Evolutionary conservation across 2,797 vertebrate genomes (phyloP).

Genomic region (Limnodromus scolopaceus): DNA sequence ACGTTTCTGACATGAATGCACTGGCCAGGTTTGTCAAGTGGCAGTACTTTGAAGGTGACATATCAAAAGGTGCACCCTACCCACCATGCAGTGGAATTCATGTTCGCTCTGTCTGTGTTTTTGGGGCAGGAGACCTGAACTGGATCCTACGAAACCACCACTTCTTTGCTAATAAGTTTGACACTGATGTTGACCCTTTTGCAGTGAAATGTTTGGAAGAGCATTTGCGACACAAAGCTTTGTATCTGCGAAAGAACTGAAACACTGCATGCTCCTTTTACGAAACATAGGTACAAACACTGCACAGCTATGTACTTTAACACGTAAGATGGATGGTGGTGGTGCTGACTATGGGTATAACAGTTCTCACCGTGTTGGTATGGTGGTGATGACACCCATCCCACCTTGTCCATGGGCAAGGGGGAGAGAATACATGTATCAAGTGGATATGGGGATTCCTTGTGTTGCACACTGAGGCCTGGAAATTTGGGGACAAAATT

Average conservation of each 20-base stretch:
- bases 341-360: background rate
- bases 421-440: background rate
- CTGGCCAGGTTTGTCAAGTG: conserved; percentile 90
- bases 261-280: background rate
- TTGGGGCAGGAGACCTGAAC: conserved; percentile 87
- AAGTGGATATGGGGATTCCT: background rate
- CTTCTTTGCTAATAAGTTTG: conserved; percentile 94
- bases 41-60: conserved; percentile 82
- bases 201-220: conserved; percentile 88
- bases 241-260: conserved; percentile 72
- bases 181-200: conserved; percentile 80
- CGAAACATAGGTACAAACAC: background rate
- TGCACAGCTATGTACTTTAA: background rate
- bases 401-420: background rate
- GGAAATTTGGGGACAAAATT: background rate
- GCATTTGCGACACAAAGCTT: conserved; percentile 84
- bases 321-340: rapidly evolving
- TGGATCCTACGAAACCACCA: conserved; percentile 89
- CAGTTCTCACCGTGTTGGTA: background rate
- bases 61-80: conserved; percentile 79
- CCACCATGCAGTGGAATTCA: conserved; percentile 84
- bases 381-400: background rate
- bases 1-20: conserved; percentile 85
- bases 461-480: background rate
- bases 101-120: conserved; percentile 84